These are phyloP conservation scores for Naja naja DNA, from an alignment of 2,113 vertebrate genomes.

Conservation along the genomic window DNA sequence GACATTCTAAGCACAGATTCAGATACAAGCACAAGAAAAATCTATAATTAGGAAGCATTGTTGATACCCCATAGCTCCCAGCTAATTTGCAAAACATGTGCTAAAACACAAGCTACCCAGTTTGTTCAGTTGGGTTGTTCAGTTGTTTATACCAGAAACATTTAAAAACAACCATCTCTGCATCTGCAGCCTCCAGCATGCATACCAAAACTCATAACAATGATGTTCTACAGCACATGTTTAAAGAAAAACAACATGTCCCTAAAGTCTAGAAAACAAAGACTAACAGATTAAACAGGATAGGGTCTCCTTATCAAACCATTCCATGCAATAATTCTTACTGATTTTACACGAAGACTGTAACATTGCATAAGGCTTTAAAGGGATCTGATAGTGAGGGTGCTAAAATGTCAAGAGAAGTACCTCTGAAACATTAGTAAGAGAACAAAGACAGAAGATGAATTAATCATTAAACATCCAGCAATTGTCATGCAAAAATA, in stretches of 20 bases:
- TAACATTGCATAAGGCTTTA: not conserved
- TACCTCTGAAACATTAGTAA: not conserved
- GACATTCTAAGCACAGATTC: not conserved
- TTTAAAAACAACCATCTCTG: not conserved
- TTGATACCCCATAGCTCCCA: not conserved
- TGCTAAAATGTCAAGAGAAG: not conserved
- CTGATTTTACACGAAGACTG: not conserved
- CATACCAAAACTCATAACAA: not conserved
- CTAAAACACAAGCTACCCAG: not conserved
- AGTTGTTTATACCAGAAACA: not conserved
- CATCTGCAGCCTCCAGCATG: not conserved
- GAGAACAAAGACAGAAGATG: not conserved
- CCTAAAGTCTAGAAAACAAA: not conserved
- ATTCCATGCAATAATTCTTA: not conserved
- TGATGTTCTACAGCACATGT: not conserved
- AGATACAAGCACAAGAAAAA: not conserved
- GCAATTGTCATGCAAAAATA: not conserved
- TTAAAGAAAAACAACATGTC: not conserved
- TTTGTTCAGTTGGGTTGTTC: not conserved
- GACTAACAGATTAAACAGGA: not conserved
- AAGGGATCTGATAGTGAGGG: not conserved
- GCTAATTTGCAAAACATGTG: not conserved
- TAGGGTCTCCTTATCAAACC: not conserved
- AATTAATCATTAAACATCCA: not conserved
- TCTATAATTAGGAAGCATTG: not conserved